These are phyloP conservation scores for Trachelus iudaicus DNA, from an alignment of 2,888 invertebrate species.

Conservation along the genomic window DNA sequence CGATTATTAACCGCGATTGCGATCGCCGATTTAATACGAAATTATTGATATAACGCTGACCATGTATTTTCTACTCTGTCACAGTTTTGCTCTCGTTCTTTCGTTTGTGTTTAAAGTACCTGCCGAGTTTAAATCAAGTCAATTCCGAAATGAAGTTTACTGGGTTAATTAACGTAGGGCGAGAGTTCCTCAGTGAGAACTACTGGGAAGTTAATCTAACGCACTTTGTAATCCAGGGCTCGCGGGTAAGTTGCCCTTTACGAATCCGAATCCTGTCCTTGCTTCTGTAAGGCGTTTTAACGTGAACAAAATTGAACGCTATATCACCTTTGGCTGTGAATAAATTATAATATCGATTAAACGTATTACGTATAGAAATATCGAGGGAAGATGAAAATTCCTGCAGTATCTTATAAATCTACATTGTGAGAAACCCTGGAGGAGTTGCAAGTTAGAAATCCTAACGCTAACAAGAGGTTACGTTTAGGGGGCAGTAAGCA, in stretches of 20 bases:
- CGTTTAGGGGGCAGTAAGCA: slow-evolving; percentile 63
- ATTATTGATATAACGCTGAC: slow-evolving; percentile 38
- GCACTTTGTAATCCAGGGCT: neutral
- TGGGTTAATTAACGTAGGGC: slow-evolving; percentile 32
- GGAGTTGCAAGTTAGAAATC: slow-evolving; percentile 51
- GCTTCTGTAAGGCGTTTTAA: neutral
- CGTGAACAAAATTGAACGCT: neutral
- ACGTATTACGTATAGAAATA: neutral
- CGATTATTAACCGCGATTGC: slow-evolving; percentile 51
- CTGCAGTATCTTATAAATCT: neutral
- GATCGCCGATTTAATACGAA: slow-evolving; percentile 47
- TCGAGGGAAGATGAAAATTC: neutral
- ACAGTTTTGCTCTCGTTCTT: slow-evolving; percentile 27
- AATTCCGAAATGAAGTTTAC: slow-evolving; percentile 5
- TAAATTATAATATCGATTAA: neutral
- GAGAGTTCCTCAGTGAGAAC: neutral
- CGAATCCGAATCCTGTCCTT: neutral
- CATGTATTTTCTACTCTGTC: neutral
- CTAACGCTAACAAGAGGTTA: slow-evolving; percentile 59
- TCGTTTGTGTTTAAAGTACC: slow-evolving; percentile 11
- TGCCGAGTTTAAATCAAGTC: neutral
- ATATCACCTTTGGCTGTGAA: neutral
- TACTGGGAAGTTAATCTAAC: neutral
- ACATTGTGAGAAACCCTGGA: slow-evolving; percentile 39
- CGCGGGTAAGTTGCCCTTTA: neutral